A percentile compares a stretch with the other conserved stretches of the same genome.
These are phyloP conservation scores for Eulemur albifrons DNA, from an alignment of 2,797 vertebrate genomes.

Conservation along the genomic window DNA sequence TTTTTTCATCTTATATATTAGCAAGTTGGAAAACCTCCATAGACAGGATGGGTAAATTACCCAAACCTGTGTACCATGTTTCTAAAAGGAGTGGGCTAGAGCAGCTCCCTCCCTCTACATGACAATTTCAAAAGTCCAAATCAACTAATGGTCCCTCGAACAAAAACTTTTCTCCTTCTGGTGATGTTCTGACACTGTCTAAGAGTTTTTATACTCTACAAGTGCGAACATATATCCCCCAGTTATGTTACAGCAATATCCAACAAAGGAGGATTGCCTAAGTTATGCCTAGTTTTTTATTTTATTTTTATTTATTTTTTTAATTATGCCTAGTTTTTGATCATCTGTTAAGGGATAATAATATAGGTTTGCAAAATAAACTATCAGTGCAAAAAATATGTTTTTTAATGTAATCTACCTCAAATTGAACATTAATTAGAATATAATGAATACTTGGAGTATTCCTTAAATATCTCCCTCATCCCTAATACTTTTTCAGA, in stretches of 20 bases:
- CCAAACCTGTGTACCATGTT: background rate
- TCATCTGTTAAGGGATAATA: slow-evolving; percentile 13
- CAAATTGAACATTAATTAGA: slow-evolving; percentile 3
- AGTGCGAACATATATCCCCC: background rate
- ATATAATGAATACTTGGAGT: background rate
- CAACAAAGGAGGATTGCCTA: background rate
- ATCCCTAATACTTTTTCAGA: background rate
- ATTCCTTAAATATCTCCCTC: background rate
- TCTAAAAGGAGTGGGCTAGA: background rate
- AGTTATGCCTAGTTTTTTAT: background rate
- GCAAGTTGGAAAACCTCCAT: slow-evolving; percentile 10
- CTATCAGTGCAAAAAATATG: background rate
- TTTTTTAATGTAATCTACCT: background rate
- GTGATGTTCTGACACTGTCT: background rate
- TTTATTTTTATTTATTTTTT: background rate
- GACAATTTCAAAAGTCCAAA: slow-evolving; percentile 32
- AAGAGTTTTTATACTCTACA: slow-evolving; percentile 1
- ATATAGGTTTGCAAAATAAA: slow-evolving; percentile 42
- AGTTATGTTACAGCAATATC: background rate
- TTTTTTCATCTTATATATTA: slow-evolving; percentile 48
- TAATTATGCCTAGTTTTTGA: background rate
- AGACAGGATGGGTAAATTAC: slow-evolving; percentile 7
- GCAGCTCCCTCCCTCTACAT: background rate
- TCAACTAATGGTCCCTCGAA: background rate
- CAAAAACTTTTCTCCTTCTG: background rate